Base-by-base conservation (phyloP, 2,888 invertebrate genomes). In the Neria commutata region DNA sequence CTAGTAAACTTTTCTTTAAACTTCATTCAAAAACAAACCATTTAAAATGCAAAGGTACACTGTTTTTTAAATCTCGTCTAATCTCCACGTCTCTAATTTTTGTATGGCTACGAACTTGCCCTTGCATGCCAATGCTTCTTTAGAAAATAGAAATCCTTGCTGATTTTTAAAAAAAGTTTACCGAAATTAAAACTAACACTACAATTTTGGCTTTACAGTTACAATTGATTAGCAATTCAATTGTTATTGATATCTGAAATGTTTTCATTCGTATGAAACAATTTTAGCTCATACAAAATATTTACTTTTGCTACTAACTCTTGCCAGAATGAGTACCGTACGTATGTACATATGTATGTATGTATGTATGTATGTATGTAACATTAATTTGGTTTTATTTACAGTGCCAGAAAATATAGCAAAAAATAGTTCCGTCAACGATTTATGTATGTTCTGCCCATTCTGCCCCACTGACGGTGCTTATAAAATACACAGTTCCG, bases 31-130 rank as follows among this genome's bases (percentile, higher is more conserved):
- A 60, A 61, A 60, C 42, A 71, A 70, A 61, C 72, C 70, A 70
- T 70, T 70, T 72, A 68, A 58, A 61, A 64, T 58, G 64, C 72
- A 71, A 71, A 69, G 73, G 67, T 73, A 71, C 73, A 17, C 29
- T 67, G 64, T 71, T 67, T 71, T 69, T 57, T 61, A 42, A 40
- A 24, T 55, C 65, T 71, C 69, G 69, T 68, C 58, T 64, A 59
- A 37, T 3, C 40, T 40, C 25, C 54, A 10, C 51, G 10, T 40
- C 33, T 55, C 33, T 48, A 21, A 42, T 55, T 17, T 55, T 11
- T 56, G 17, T 19, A 17, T 37, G 26, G 59, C 21, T 51, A 50
- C 53, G 14, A n/a, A 21, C 16, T 26, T 48, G 16, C 16, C n/a
- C 16, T 8, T 8, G 16, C 23, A 16, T 46, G 24, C 60, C 59